A percentile compares a stretch with the other conserved stretches of the same genome.
These are phyloP conservation scores for Porphyrio hochstetteri DNA, from an alignment of 2,113 vertebrate genomes.

Conservation along the genomic window DNA sequence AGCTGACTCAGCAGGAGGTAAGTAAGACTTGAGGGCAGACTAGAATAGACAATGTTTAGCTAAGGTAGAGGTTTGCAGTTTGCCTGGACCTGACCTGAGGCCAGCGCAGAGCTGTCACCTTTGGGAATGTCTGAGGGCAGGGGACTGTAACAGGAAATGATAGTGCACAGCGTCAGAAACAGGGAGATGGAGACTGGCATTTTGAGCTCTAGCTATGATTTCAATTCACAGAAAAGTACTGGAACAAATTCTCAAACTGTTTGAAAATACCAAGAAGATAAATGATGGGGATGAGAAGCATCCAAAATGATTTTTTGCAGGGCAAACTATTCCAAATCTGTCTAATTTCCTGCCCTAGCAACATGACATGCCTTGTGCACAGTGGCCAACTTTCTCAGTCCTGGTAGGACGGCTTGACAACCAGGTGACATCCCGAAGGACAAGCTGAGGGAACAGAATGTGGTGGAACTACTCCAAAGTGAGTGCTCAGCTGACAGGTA, in stretches of 20 bases:
- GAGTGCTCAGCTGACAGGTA: not conserved
- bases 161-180: not conserved
- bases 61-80: not conserved
- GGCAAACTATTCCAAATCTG: not conserved
- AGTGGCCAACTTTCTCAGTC: not conserved
- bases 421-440: not conserved
- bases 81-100: not conserved
- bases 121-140: not conserved
- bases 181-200: not conserved
- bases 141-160: not conserved
- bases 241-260: not conserved
- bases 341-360: not conserved
- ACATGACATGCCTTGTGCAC: not conserved
- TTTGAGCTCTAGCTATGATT: not conserved
- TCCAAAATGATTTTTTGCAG: not conserved
- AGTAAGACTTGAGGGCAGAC: not conserved
- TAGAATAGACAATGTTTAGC: not conserved
- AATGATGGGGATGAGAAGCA: not conserved
- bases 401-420: not conserved
- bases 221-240: not conserved
- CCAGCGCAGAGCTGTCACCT: not conserved
- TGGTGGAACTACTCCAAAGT: not conserved
- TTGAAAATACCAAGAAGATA: not conserved
- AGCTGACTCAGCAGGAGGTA: not conserved
- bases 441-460: not conserved